phyloP scores from a whole-genome alignment of 2,797 vertebrate genomes.

The Xiphorhynchus erythropygius region DNA sequence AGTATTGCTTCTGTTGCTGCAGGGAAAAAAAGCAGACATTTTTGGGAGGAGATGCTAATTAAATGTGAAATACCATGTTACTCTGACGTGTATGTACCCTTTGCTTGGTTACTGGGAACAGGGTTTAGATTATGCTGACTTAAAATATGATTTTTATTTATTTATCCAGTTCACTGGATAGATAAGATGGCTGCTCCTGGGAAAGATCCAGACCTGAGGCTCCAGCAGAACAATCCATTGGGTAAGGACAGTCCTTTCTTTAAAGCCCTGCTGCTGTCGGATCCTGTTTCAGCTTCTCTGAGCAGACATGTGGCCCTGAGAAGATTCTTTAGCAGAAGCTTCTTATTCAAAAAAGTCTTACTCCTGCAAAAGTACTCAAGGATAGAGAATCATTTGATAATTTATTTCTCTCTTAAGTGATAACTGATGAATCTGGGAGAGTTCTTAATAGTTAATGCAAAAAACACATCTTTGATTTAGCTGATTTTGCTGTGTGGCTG shows the following conservation, averaged over 20 bases:
- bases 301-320: background rate
- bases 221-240: constrained; percentile 33
- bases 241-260: constrained; percentile 47
- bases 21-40: accelerated
- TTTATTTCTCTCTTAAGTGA: background rate
- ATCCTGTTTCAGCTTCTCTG: background rate
- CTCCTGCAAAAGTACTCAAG: background rate
- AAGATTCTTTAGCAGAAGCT: background rate
- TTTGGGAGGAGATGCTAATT: background rate
- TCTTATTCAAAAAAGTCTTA: background rate
- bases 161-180: background rate
- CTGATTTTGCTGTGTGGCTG: background rate
- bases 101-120: background rate
- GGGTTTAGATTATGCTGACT: background rate
- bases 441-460: background rate
- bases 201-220: constrained; percentile 60
- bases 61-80: background rate
- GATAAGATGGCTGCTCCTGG: constrained; percentile 69
- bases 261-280: background rate
- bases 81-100: background rate
- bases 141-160: background rate
- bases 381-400: background rate
- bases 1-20: background rate
- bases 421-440: background rate
- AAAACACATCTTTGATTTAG: background rate